A percentile compares a stretch with the other conserved stretches of the same genome.
phyloP scores from a whole-genome alignment of 2,113 vertebrate species.

The rat (Rattus norvegicus) region DNA sequence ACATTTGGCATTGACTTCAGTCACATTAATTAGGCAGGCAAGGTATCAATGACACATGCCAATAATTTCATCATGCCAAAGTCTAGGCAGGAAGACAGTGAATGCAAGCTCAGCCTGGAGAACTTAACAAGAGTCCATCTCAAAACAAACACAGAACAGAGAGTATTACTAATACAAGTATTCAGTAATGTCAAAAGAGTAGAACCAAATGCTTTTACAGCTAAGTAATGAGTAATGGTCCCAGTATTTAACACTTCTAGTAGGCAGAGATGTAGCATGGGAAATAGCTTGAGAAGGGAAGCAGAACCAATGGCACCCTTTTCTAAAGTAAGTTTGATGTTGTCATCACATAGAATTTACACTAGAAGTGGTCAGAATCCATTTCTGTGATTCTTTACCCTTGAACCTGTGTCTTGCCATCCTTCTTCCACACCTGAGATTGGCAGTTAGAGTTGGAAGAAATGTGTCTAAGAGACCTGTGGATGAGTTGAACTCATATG shows the following conservation, averaged over 20 bases:
- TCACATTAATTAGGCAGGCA: background rate
- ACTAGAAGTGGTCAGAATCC: background rate
- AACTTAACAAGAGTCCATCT: background rate
- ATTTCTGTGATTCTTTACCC: background rate
- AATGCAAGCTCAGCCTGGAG: background rate
- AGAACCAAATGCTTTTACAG: background rate
- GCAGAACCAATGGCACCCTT: background rate
- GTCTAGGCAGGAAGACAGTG: background rate
- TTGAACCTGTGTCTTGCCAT: background rate
- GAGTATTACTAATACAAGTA: background rate
- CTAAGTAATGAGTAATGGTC: background rate
- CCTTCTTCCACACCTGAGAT: background rate
- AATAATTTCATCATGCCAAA: background rate
- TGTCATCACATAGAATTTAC: background rate
- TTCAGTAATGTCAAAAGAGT: background rate
- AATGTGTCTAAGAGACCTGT: background rate
- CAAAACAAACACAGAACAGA: background rate
- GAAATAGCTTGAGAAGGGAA: background rate
- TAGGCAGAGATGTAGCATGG: background rate
- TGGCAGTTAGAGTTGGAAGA: background rate
- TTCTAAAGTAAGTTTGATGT: background rate
- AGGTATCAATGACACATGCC: background rate
- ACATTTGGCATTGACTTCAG: background rate
- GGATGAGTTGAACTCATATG: background rate
- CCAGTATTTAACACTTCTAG: background rate